phyloP scores from a whole-genome alignment of 2,113 vertebrate species.

The Channa maculata region DNA sequence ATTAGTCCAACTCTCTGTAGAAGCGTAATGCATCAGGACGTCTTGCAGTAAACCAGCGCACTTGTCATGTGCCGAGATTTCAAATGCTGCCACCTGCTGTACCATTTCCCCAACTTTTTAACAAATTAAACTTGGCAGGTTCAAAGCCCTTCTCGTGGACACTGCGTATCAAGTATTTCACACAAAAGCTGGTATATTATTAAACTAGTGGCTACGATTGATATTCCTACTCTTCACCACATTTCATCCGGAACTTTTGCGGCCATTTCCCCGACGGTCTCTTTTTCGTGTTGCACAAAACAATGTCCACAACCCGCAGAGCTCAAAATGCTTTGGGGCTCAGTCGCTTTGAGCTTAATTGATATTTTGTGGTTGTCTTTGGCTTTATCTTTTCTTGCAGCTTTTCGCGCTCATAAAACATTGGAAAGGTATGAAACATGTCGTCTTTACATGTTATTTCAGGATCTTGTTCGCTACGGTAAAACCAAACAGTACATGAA shows the following conservation, averaged over 20 bases:
- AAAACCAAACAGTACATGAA: constrained; percentile 79
- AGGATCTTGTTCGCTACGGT: constrained; percentile 83
- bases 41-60: too few species aligned
- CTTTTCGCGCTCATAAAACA: constrained; percentile 60
- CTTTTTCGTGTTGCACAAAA: constrained; percentile 58
- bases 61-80: not conserved
- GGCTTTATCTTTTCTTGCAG: constrained; percentile 66
- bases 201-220: too few species aligned
- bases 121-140: not conserved
- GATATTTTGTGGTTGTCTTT: constrained; percentile 73
- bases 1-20: too few species aligned
- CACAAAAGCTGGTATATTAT: rapidly evolving
- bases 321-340: constrained; percentile 45
- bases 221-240: rapidly evolving
- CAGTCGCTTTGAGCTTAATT: not conserved
- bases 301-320: not conserved
- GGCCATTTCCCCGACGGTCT: constrained; percentile 20
- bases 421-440: constrained; percentile 20
- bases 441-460: constrained; percentile 61
- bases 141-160: not conserved
- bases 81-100: constrained; percentile 59
- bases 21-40: too few species aligned
- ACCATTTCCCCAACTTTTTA: not conserved
- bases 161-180: not conserved
- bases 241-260: constrained; percentile 45